phyloP scores from a whole-genome alignment of 2,797 vertebrate genomes.

The Xiphophorus birchmanni region DNA sequence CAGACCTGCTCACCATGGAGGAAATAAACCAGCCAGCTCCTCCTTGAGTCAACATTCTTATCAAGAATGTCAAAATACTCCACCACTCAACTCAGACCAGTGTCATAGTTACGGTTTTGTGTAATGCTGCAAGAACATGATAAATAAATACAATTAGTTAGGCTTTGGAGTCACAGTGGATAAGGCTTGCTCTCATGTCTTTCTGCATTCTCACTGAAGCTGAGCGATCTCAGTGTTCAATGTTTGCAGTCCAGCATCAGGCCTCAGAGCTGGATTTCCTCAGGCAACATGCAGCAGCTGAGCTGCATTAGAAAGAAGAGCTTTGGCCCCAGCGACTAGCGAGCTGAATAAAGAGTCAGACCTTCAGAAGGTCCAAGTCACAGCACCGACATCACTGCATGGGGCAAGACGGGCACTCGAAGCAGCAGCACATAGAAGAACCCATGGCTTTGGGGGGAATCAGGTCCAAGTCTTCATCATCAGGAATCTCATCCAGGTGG shows the following conservation, averaged over 20 bases:
- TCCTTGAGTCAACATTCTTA: conserved; percentile 11
- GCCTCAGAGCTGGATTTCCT: conserved; percentile 56
- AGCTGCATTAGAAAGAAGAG: conserved; percentile 43
- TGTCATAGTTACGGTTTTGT: conserved; percentile 38
- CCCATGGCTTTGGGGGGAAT: conserved; percentile 92
- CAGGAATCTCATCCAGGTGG: conserved; percentile 94
- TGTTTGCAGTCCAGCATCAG: conserved; percentile 27
- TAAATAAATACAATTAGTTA: conserved; percentile 51
- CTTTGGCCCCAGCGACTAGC: conserved; percentile 40
- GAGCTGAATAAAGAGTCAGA: conserved; percentile 28
- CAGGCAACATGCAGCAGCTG: conserved; percentile 47
- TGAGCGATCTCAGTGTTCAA: conserved; percentile 18
- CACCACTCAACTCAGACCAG: conserved; percentile 22
- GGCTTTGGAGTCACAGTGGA: conserved; percentile 75
- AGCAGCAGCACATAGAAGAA: conserved; percentile 87
- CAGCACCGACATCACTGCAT: conserved; percentile 80
- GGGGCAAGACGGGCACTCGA: conserved; percentile 83
- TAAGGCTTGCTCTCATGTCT: conserved; percentile 69
- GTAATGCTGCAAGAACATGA: conserved; percentile 40
- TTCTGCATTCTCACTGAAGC: conserved; percentile 24
- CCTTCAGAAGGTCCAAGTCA: conserved; percentile 16
- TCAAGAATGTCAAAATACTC: conserved; percentile 16
- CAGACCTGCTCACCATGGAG: conserved; percentile 20
- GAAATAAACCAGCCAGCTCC: conserved; percentile 25
- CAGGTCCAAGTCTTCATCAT: conserved; percentile 96